Evolutionary conservation across 2,797 vertebrate genomes (phyloP).

Genomic region (Anas capensis): DNA sequence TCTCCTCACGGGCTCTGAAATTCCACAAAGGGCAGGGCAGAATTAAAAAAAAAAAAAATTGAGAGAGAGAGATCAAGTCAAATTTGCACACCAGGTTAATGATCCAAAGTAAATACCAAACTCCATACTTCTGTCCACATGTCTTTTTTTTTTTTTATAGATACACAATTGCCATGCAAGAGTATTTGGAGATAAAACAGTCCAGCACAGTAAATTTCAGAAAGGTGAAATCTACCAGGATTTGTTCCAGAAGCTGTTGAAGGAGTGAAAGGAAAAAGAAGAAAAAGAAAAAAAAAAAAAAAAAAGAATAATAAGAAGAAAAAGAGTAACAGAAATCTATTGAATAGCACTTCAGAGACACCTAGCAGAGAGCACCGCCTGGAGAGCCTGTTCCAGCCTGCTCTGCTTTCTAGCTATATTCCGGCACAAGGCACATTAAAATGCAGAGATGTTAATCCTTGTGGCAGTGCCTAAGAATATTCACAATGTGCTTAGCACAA

Average conservation of each 20-base stretch:
- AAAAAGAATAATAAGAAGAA: too few species aligned
- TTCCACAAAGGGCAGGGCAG: not conserved
- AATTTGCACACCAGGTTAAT: slow-evolving; percentile 64
- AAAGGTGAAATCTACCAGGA: not conserved
- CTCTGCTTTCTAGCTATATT: slow-evolving; percentile 42
- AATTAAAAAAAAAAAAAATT: not conserved
- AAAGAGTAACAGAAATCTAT: slow-evolving; percentile 6
- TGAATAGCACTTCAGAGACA: slow-evolving; percentile 40
- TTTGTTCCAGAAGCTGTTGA: not conserved
- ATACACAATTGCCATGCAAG: not conserved
- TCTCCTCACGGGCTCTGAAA: slow-evolving; percentile 47
- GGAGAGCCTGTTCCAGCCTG: slow-evolving; percentile 17
- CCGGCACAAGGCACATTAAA: slow-evolving; percentile 62
- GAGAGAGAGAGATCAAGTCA: slow-evolving; percentile 22
- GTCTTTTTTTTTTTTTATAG: not conserved
- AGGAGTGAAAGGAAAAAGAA: accelerated
- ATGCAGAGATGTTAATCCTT: slow-evolving; percentile 72
- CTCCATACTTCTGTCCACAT: slow-evolving; percentile 34
- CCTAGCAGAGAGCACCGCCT: slow-evolving; percentile 16
- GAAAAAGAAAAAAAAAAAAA: too few species aligned
- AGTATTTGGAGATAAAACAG: slow-evolving; percentile 13
- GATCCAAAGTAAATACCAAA: slow-evolving; percentile 67
- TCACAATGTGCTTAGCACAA: slow-evolving; percentile 63
- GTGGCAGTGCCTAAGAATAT: slow-evolving; percentile 64
- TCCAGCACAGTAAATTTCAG: not conserved